Percentiles rank a stretch among this genome's conserved stretches.
These are phyloP conservation scores for Sclerodermus sp. DNA, from an alignment of 2,888 invertebrate species.

Conservation along the genomic window DNA sequence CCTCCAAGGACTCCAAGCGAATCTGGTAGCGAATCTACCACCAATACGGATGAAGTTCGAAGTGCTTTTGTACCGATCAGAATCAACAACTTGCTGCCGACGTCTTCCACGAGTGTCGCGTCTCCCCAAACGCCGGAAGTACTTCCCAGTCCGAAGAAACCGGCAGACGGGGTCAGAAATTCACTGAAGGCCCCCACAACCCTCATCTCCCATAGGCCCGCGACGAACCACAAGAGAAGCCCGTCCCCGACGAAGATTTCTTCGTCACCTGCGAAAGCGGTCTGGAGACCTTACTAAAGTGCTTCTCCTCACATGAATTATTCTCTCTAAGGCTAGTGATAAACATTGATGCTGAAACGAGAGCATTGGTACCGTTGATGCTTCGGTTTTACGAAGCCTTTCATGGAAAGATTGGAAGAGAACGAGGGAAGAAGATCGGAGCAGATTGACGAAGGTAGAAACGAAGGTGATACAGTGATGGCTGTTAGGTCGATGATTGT, in stretches of 20 bases:
- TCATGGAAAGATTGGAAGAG: neutral
- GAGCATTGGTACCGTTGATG: conserved; percentile 18
- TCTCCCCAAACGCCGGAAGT: conserved; percentile 37
- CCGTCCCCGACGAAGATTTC: conserved; percentile 48
- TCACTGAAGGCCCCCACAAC: conserved; percentile 48
- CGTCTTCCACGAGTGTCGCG: conserved; percentile 16
- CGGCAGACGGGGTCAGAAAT: conserved; percentile 37
- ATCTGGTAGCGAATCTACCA: conserved; percentile 46
- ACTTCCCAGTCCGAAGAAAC: conserved; percentile 20
- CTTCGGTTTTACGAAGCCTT: conserved; percentile 36
- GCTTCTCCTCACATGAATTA: no score
- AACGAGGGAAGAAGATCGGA: neutral
- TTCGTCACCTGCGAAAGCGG: conserved; percentile 40
- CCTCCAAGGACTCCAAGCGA: conserved; percentile 50
- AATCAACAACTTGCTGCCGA: conserved; percentile 35
- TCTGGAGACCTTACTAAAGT: conserved; percentile 55
- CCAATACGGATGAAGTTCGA: conserved; percentile 50
- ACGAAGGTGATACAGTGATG: no score
- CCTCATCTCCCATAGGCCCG: conserved; percentile 41
- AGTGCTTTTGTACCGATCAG: conserved; percentile 54
- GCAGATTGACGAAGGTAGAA: no score
- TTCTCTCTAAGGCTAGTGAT: conserved; percentile 41
- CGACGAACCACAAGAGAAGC: conserved; percentile 31
- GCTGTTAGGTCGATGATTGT: no score
- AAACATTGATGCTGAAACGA: conserved; percentile 4